These are phyloP conservation scores for Rhopalosiphum padi DNA, from an alignment of 1,140 invertebrate genomes.

Conservation along the genomic window DNA sequence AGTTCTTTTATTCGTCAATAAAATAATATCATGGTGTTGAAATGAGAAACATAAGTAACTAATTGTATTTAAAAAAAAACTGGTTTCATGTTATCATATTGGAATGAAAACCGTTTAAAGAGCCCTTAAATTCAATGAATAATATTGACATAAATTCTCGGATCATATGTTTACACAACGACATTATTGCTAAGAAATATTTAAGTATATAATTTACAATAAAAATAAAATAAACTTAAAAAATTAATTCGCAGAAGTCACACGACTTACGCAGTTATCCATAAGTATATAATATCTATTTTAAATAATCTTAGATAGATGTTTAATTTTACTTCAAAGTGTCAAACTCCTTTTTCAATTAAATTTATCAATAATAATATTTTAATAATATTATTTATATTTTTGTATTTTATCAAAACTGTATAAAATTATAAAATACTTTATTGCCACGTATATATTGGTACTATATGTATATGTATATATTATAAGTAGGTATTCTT, in stretches of 20 bases:
- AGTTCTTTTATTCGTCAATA: background rate
- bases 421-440: background rate
- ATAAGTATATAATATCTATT: background rate
- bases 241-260: background rate
- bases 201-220: slow-evolving; percentile 18
- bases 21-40: background rate
- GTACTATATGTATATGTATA: no score
- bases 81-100: slow-evolving; percentile 23
- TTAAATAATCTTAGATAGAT: slow-evolving; percentile 22
- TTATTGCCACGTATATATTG: background rate
- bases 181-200: background rate
- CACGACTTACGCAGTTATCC: background rate
- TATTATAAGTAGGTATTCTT: background rate
- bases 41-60: background rate
- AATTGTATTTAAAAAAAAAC: background rate
- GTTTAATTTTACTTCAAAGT: background rate
- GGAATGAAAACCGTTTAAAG: slow-evolving; percentile 4
- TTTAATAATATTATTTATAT: background rate
- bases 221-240: background rate
- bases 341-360: background rate
- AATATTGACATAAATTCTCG: slow-evolving; percentile 41
- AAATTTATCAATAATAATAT: background rate
- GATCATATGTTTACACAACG: slow-evolving; percentile 12
- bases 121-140: background rate
- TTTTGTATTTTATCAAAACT: background rate